phyloP scores from a whole-genome alignment of 23 tunicate species.

The Diplosoma virens region DNA sequence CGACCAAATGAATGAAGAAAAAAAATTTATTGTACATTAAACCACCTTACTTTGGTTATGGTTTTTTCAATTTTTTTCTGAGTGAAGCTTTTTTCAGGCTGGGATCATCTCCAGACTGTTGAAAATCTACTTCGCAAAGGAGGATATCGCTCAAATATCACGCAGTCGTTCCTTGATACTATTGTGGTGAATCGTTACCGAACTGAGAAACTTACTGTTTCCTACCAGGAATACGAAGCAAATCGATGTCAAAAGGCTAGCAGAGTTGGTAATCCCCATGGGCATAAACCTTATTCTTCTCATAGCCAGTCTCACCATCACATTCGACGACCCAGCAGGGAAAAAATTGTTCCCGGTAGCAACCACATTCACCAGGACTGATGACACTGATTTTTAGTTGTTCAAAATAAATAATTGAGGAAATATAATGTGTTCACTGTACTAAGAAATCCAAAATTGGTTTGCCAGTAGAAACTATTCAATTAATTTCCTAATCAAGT shows the following conservation, averaged over 20 bases:
- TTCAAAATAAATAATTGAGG: too few relatives aligned
- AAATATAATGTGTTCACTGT: too few relatives aligned
- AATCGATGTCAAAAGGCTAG: background rate
- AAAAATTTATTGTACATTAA: too few relatives aligned
- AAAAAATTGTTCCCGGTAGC: background rate
- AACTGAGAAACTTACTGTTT: constrained; percentile 73
- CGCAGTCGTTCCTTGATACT: constrained; percentile 45
- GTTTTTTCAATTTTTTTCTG: too few relatives aligned
- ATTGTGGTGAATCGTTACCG: constrained; percentile 54
- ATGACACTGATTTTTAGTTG: too few relatives aligned
- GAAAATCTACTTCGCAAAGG: constrained; percentile 86
- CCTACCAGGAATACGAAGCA: constrained; percentile 52
- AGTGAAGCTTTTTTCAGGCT: constrained; percentile 50
- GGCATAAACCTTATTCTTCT: constrained; percentile 13
- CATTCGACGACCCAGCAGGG: constrained; percentile 7
- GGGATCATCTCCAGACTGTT: constrained; percentile 80
- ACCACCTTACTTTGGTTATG: too few relatives aligned
- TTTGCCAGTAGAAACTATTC: too few relatives aligned
- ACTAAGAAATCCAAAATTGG: too few relatives aligned
- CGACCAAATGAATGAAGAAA: too few relatives aligned
- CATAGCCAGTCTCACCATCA: background rate
- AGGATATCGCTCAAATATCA: constrained; percentile 62
- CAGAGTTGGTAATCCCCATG: background rate
- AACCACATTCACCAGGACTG: constrained; percentile 6
- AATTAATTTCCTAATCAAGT: too few relatives aligned